Percentiles rank a stretch among this genome's conserved stretches.
Evolutionary conservation across 2,113 vertebrate species (phyloP).

Genomic region (Myotis lucifugus): DNA sequence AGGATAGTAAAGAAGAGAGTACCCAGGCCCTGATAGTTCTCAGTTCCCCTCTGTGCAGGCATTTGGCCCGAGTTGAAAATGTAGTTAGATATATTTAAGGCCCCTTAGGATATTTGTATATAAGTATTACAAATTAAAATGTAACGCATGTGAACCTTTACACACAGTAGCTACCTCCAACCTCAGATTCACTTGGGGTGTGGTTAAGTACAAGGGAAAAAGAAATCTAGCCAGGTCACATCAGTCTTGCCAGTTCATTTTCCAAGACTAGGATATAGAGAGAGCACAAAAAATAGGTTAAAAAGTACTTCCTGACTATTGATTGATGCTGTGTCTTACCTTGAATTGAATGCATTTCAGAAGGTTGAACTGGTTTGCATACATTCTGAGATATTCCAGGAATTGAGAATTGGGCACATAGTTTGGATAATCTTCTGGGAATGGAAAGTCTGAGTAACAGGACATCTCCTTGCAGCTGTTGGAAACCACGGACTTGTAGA

Average conservation of each 20-base stretch:
- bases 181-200: neutral
- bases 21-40: neutral
- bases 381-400: conserved; percentile 87
- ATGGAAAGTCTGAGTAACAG: conserved; percentile 90
- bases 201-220: neutral
- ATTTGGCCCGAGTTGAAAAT: neutral
- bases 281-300: neutral
- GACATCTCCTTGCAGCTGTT: conserved; percentile 92
- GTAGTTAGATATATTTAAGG: neutral
- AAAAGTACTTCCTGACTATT: neutral
- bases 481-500: conserved; percentile 88
- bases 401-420: conserved; percentile 86
- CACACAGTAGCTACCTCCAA: neutral
- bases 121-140: neutral
- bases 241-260: neutral
- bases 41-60: neutral
- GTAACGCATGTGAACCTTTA: neutral
- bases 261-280: neutral
- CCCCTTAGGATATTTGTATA: neutral
- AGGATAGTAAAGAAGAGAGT: neutral
- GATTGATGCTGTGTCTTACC: conserved; percentile 76
- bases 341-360: conserved; percentile 85
- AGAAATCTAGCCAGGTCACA: neutral
- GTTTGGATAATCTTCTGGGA: conserved; percentile 89
- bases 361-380: conserved; percentile 86